A percentile compares a stretch with the other conserved stretches of the same genome.
These are phyloP conservation scores for Apostichopus leukothele DNA, from an alignment of 53 echinoderm and acorn worm species.

Conservation along the genomic window DNA sequence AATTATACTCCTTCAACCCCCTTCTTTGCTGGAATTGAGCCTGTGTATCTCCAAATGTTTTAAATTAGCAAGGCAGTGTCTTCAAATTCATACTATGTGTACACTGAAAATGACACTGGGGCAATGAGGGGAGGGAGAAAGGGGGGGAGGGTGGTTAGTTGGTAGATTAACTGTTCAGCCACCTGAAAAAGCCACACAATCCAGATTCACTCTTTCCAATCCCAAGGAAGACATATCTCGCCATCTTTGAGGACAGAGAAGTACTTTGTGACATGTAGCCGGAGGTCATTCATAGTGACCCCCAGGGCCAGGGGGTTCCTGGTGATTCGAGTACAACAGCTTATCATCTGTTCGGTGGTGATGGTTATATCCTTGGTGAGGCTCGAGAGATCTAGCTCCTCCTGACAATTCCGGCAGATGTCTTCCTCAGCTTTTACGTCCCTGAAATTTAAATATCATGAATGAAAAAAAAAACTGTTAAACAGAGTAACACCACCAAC, in stretches of 20 bases:
- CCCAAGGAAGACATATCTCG: slow-evolving; percentile 90
- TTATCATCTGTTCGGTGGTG: slow-evolving; percentile 74
- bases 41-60: too few species aligned
- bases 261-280: slow-evolving; percentile 63
- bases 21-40: too few species aligned
- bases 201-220: slow-evolving; percentile 66
- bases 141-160: too few species aligned
- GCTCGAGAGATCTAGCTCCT: slow-evolving; percentile 59
- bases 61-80: too few species aligned
- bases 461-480: not conserved
- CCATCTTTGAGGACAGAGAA: slow-evolving; percentile 76
- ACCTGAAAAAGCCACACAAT: too few species aligned
- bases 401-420: slow-evolving; percentile 55
- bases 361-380: slow-evolving; percentile 67
- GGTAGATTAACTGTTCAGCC: too few species aligned
- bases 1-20: too few species aligned
- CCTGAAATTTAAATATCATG: slow-evolving; percentile 25
- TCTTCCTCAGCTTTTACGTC: slow-evolving; percentile 54
- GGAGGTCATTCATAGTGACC: slow-evolving; percentile 53
- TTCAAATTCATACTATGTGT: too few species aligned
- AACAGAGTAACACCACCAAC: too few species aligned
- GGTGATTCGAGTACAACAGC: slow-evolving; percentile 72
- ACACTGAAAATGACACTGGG: too few species aligned
- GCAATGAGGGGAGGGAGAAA: too few species aligned
- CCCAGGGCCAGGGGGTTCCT: slow-evolving; percentile 58